A percentile compares a stretch with the other conserved stretches of the same genome.
phyloP scores from a whole-genome alignment of 1,140 invertebrate species.

The Cryptotermes secundus region DNA sequence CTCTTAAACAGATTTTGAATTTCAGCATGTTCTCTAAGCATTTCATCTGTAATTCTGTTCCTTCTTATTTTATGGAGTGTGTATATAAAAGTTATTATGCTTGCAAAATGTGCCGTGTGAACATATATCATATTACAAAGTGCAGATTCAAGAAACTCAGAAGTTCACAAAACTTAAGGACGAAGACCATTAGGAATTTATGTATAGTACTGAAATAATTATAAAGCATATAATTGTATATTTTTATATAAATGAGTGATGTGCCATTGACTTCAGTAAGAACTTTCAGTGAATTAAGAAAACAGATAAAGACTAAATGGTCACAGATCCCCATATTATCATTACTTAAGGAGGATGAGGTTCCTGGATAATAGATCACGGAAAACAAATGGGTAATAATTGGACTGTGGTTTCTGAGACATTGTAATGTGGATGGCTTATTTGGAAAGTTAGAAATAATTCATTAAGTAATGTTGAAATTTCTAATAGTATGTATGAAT shows the following conservation, averaged over 20 bases:
- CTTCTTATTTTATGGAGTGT: too few relatives aligned
- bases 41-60: too few relatives aligned
- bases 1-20: too few relatives aligned
- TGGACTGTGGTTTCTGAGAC: background rate
- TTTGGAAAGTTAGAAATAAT: background rate
- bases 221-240: background rate
- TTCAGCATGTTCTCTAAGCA: too few relatives aligned
- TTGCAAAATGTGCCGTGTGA: background rate
- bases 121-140: background rate
- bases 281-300: background rate
- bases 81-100: background rate
- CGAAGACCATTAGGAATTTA: background rate
- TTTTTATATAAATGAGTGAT: background rate
- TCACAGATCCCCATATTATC: background rate
- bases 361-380: background rate
- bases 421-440: background rate
- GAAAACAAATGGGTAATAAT: background rate
- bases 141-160: background rate
- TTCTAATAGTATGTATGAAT: background rate
- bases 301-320: background rate
- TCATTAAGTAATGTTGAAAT: background rate
- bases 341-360: constrained; percentile 6
- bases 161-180: background rate
- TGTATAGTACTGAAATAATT: background rate
- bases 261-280: background rate